Conservation (phyloP, 2,797 vertebrate species). For the Brachymystax lenok region DNA sequence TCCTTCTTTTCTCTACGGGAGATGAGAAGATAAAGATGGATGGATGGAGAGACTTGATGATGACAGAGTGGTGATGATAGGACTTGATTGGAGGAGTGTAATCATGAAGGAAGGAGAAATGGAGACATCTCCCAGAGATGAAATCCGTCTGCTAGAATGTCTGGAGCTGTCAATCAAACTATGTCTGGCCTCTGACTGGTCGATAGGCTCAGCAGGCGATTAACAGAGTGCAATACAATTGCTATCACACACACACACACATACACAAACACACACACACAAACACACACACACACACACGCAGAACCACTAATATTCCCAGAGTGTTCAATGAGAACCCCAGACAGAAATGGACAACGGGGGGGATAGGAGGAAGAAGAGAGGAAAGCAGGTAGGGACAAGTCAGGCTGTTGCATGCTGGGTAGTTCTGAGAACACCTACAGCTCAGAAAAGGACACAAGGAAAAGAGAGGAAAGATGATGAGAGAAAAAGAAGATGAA, state of each 20-base stretch:
- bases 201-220: conserved; percentile 40
- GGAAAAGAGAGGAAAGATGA: neutral
- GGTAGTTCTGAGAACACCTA: neutral
- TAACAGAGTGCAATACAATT: conserved; percentile 29
- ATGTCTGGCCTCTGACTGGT: conserved; percentile 29
- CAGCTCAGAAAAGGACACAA: neutral
- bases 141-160: conserved; percentile 32
- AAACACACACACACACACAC: neutral
- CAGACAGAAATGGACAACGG: neutral
- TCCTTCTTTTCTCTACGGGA: neutral
- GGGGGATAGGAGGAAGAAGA: neutral
- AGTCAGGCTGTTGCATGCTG: neutral
- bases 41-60: neutral
- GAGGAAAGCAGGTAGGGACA: neutral
- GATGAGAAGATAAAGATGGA: neutral
- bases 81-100: conserved; percentile 1
- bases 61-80: neutral
- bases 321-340: conserved; percentile 17
- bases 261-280: too few species aligned
- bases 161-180: conserved; percentile 48
- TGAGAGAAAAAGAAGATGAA: neutral
- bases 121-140: too few species aligned
- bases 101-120: neutral
- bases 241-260: conserved; percentile 12
- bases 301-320: conserved; percentile 7